A percentile compares a stretch with the other conserved stretches of the same genome.
phyloP scores from a whole-genome alignment of 1,140 invertebrate species.

The Ceratosolen fusciceps region DNA sequence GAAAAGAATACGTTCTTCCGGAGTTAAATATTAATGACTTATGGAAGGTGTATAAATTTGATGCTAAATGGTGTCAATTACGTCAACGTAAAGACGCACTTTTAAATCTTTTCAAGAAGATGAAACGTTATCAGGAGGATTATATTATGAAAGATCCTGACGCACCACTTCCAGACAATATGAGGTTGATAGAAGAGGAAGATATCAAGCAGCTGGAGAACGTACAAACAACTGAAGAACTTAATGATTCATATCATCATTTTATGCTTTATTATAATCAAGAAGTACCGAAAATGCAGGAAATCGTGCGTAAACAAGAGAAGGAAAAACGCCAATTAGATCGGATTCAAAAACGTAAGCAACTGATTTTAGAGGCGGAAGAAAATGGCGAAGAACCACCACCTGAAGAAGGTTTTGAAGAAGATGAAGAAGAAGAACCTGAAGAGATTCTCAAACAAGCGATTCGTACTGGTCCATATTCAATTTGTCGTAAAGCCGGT shows the following conservation, averaged over 20 bases:
- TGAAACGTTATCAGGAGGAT: conserved; percentile 92
- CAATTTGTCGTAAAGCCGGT: conserved; percentile 87
- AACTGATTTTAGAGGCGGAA: conserved; percentile 73
- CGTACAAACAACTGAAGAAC: conserved; percentile 90
- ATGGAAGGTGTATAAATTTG: conserved; percentile 97
- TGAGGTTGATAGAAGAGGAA: conserved; percentile 87
- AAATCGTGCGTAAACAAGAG: conserved; percentile 74
- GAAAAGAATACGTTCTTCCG: conserved; percentile 97
- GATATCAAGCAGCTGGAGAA: conserved; percentile 87
- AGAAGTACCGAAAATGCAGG: conserved; percentile 90
- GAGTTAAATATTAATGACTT: conserved; percentile 96
- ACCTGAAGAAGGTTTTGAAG: conserved; percentile 64
- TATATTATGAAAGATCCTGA: conserved; percentile 88
- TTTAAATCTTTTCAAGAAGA: conserved; percentile 87
- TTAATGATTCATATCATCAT: conserved; percentile 93
- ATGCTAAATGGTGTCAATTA: conserved; percentile 97
- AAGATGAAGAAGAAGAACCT: conserved; percentile 75
- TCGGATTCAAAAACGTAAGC: conserved; percentile 63
- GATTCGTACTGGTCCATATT: conserved; percentile 88
- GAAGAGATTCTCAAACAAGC: conserved; percentile 85
- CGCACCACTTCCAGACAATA: conserved; percentile 84
- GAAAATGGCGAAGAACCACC: conserved; percentile 75
- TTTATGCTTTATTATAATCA: conserved; percentile 93
- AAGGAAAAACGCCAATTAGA: conserved; percentile 73
- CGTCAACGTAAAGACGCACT: conserved; percentile 89